phyloP scores from a whole-genome alignment of 2,113 vertebrate species.

The Clarias batrachus region DNA sequence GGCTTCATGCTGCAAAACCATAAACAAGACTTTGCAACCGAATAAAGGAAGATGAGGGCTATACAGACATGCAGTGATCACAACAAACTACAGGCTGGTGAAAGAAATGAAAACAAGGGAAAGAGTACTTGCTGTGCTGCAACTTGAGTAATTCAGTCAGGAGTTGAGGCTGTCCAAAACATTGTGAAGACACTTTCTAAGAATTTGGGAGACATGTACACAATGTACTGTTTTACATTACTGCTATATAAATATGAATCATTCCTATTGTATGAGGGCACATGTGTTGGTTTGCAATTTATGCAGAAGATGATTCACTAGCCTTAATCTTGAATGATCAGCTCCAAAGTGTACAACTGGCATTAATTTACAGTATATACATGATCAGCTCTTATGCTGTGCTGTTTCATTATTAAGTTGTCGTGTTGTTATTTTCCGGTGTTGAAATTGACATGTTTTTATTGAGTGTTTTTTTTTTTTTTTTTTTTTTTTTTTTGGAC shows the following conservation, averaged over 20 bases:
- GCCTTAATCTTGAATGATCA: not conserved
- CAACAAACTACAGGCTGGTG: conserved; percentile 5
- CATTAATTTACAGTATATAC: too few relatives aligned
- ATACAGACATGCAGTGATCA: not conserved
- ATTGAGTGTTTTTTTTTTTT: too few relatives aligned
- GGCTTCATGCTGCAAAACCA: conserved; percentile 1
- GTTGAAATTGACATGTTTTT: not conserved
- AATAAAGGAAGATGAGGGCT: conserved; percentile 3
- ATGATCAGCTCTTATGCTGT: not conserved
- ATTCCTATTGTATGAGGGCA: not conserved
- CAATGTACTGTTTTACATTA: not conserved
- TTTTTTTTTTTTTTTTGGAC: not conserved
- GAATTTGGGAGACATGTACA: not conserved
- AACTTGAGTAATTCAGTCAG: not conserved
- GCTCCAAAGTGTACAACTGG: not conserved
- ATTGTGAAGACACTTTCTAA: not conserved
- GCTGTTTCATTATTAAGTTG: not conserved
- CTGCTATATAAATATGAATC: not conserved
- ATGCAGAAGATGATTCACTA: not conserved
- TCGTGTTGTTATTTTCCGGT: not conserved
- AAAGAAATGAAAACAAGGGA: not conserved
- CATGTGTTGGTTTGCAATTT: not conserved
- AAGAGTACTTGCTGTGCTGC: not conserved
- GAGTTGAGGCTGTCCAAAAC: not conserved
- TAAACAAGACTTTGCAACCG: not conserved